Percentiles rank a stretch among this genome's conserved stretches.
Conservation (phyloP, 2,888 invertebrate species). For the Eupithecia exiguata region DNA sequence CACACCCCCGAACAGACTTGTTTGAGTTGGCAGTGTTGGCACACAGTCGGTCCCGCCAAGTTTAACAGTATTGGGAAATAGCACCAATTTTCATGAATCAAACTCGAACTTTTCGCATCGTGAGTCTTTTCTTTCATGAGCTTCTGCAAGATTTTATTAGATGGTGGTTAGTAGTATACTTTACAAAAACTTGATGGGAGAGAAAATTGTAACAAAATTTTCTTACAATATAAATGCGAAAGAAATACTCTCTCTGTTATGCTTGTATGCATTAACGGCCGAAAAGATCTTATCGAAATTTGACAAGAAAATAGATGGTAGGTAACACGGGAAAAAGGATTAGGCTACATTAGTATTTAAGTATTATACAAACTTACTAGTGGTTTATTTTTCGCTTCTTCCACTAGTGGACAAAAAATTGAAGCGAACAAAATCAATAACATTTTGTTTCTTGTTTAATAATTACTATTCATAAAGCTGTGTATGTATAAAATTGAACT, state of each 20-base stretch:
- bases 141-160: constrained; percentile 20
- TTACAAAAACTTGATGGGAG: neutral
- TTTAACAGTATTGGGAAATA: constrained; percentile 29
- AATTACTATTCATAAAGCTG: no score
- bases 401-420: no score
- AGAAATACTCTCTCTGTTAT: neutral
- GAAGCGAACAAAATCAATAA: no score
- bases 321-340: neutral
- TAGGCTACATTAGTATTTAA: no score
- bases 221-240: neutral
- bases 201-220: neutral
- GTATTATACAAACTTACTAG: no score
- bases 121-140: constrained; percentile 10
- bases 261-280: neutral
- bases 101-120: constrained; percentile 18
- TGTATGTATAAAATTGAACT: no score
- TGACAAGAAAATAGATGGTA: neutral
- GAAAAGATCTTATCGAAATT: neutral
- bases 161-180: constrained; percentile 3
- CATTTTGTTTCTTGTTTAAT: no score
- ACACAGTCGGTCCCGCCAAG: constrained; percentile 23
- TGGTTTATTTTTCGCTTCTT: no score
- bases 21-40: constrained; percentile 27
- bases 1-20: constrained; percentile 16
- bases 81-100: constrained; percentile 29